Evolutionary conservation across 2,888 invertebrate genomes (phyloP).

Genomic region (Phyllotreta cruciferae): DNA sequence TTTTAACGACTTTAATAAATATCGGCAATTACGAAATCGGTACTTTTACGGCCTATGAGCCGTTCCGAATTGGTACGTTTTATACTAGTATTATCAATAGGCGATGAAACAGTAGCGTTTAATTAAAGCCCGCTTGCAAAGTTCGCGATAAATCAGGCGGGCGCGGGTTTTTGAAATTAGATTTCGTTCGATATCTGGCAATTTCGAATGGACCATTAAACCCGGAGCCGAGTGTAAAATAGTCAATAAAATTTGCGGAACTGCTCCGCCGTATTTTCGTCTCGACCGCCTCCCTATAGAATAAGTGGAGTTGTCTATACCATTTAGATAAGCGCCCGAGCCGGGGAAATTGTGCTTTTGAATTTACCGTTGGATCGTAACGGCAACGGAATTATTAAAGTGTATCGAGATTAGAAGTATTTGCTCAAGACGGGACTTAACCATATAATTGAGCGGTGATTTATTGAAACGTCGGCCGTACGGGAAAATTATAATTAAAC

Average conservation of each 20-base stretch:
- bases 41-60: too few species aligned
- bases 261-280: not conserved
- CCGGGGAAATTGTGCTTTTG: constrained; percentile 16
- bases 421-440: constrained; percentile 15
- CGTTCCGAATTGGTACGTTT: too few species aligned
- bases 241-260: not conserved
- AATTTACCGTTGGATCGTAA: constrained; percentile 28
- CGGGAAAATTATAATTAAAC: constrained; percentile 20
- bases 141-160: too few species aligned
- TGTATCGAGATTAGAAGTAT: constrained; percentile 26
- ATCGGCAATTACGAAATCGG: too few species aligned
- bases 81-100: too few species aligned
- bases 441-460: constrained; percentile 25
- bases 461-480: constrained; percentile 18
- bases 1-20: too few species aligned
- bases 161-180: too few species aligned
- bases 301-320: not conserved
- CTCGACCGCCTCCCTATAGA: not conserved
- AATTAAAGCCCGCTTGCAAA: too few species aligned
- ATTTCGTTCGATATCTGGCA: too few species aligned
- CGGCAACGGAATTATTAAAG: constrained; percentile 29
- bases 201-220: too few species aligned
- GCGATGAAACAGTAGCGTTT: too few species aligned
- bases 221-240: too few species aligned
- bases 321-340: constrained; percentile 15